phyloP scores from a whole-genome alignment of 1,140 invertebrate genomes.

The Plodia interpunctella region DNA sequence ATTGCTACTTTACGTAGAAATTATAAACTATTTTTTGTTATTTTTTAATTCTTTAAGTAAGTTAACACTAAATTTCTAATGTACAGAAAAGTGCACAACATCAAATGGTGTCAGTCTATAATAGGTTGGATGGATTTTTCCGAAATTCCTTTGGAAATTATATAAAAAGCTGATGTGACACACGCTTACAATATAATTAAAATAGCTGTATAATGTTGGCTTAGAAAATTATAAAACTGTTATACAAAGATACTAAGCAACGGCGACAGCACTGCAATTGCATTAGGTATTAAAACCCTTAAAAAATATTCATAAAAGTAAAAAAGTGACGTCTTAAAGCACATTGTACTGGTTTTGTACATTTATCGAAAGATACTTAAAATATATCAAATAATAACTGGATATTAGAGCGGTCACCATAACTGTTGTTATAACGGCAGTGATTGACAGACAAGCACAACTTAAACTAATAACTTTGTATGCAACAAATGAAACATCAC shows the following conservation, averaged over 20 bases:
- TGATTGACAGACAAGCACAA: constrained; percentile 21
- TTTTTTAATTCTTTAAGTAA: constrained; percentile 37
- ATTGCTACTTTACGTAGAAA: constrained; percentile 36
- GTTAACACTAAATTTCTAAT: constrained; percentile 56
- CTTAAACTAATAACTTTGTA: constrained; percentile 49
- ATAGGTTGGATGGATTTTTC: constrained; percentile 71
- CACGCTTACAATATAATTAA: constrained; percentile 1
- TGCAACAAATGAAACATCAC: constrained; percentile 65
- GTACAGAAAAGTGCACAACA: constrained; percentile 71
- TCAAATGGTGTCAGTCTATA: constrained; percentile 73
- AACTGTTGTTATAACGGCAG: constrained; percentile 20
- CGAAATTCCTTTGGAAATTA: constrained; percentile 32
- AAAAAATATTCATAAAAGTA: constrained; percentile 5
- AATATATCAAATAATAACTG: not conserved
- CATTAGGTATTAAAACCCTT: not conserved
- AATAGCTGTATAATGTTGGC: constrained; percentile 24
- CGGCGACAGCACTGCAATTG: not conserved
- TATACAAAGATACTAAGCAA: constrained; percentile 22
- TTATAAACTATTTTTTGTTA: constrained; percentile 38
- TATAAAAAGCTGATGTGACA: constrained; percentile 25
- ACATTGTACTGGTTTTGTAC: not conserved
- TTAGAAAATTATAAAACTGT: constrained; percentile 31
- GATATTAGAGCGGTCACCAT: not conserved
- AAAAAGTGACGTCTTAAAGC: constrained; percentile 1
- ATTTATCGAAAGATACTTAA: not conserved